Evolutionary conservation across 2,797 vertebrate species (phyloP).

Genomic region (Channa striata): DNA sequence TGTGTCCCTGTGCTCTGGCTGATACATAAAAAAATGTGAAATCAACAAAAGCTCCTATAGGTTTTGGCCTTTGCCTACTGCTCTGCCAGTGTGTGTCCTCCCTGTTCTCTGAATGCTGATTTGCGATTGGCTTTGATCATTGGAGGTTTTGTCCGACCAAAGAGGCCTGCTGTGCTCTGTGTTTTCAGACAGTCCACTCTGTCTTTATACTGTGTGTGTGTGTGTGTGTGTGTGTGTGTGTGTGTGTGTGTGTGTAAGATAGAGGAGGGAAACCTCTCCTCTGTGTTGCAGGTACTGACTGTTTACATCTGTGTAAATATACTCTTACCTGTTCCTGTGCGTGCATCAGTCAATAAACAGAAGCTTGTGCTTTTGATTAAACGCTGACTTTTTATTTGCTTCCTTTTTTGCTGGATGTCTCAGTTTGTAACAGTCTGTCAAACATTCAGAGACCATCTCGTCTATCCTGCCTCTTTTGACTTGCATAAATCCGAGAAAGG

Average conservation of each 20-base stretch:
- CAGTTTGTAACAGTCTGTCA: conserved; percentile 9
- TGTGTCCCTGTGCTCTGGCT: conserved; percentile 49
- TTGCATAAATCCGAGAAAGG: conserved; percentile 25
- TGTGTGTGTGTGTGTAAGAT: conserved; percentile 42
- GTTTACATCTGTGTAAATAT: conserved; percentile 85
- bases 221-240: conserved; percentile 55
- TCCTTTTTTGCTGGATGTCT: conserved; percentile 3
- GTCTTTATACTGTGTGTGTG: conserved; percentile 71
- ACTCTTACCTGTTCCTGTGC: conserved; percentile 79
- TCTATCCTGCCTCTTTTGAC: conserved; percentile 13
- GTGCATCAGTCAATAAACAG: conserved; percentile 85
- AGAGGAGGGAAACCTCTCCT: conserved; percentile 30
- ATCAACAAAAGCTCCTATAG: conserved; percentile 48
- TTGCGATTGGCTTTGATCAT: conserved; percentile 64
- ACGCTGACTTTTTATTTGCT: conserved; percentile 52
- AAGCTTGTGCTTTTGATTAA: conserved; percentile 84
- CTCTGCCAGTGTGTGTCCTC: conserved; percentile 57
- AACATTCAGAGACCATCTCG: conserved; percentile 27
- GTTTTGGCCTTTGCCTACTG: conserved; percentile 62
- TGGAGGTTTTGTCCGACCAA: conserved; percentile 73
- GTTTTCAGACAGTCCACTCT: conserved; percentile 67
- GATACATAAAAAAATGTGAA: conserved; percentile 58
- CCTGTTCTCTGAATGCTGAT: conserved; percentile 65
- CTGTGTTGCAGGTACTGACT: conserved; percentile 81
- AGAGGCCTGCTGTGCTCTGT: conserved; percentile 73